These are phyloP conservation scores for Rosalia funebris DNA, from an alignment of 2,888 invertebrate species.

Conservation along the genomic window DNA sequence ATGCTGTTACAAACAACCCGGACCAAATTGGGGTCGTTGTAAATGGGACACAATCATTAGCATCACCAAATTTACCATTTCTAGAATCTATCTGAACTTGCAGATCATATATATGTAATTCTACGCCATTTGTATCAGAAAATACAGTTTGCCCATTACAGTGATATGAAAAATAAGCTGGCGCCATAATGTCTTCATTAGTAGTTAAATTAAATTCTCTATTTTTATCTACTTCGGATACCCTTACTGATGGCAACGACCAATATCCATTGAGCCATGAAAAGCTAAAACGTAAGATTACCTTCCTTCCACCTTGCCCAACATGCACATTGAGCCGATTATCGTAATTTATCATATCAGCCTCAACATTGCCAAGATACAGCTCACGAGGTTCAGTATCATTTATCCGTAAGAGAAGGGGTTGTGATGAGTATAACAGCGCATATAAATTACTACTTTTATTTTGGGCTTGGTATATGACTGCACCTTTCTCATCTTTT, in stretches of 20 bases:
- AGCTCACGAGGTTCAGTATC: conserved; percentile 39
- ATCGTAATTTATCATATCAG: conserved; percentile 50
- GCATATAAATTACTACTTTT: conserved; percentile 47
- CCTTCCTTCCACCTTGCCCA: conserved; percentile 54
- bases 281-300: conserved; percentile 58
- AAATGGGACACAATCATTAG: conserved; percentile 79
- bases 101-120: conserved; percentile 58
- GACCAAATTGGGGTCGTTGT: conserved; percentile 81
- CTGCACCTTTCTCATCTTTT: conserved; percentile 44
- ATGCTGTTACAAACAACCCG: conserved; percentile 72
- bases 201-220: conserved; percentile 51
- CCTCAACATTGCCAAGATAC: conserved; percentile 46
- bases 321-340: conserved; percentile 56
- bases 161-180: conserved; percentile 65
- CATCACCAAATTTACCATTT: conserved; percentile 65
- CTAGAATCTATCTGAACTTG: conserved; percentile 64
- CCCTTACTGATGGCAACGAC: conserved; percentile 56
- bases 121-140: conserved; percentile 53
- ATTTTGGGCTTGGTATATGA: conserved; percentile 53
- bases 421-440: conserved; percentile 56
- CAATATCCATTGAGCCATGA: conserved; percentile 58
- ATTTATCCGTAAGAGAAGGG: conserved; percentile 52
- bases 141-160: conserved; percentile 59
- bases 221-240: conserved; percentile 43
- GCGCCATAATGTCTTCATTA: conserved; percentile 53